Base-by-base conservation (phyloP, 2,113 vertebrate genomes). In the Smithornis capensis region DNA sequence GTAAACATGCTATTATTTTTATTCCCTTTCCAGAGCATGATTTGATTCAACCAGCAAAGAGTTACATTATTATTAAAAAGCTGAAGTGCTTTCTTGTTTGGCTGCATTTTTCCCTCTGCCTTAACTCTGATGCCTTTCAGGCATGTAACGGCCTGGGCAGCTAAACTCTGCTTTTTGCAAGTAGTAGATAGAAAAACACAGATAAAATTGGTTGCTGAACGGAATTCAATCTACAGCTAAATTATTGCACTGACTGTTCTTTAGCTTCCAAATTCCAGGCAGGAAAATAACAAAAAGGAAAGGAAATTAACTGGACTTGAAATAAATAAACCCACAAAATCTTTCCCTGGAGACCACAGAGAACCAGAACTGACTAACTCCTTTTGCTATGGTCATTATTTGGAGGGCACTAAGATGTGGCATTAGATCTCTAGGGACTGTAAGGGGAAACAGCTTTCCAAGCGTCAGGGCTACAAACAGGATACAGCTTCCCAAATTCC, bases 61-160 rank as follows among this genome's bases (percentile, higher is more conserved):
- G 95, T 97, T 97, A 97, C 91, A 31, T 23, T 65, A 64, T 53
- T 89, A 94, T 88, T 90, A 84, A 94, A 92, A 93, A 53, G 76
- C 0, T 82, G 69, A 92, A 90, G 69, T 47, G 53, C 64, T 94
- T 97, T 97, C 96, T 96, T 87, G 96, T 92, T 96, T 73, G 86
- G 92, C 95, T 94, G 83, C 96, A 96, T 97, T 97, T 95, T 97
- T 95, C 80, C 76, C n/a, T 45, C 71, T 86, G 73, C 70, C 88
- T 96, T 93, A 93, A 83, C 60, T 94, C 73, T 33, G 57, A 86
- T 94, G 92, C 92, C 93, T 97, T 94, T 96, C 80, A 94, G 96
- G 94, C 96, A 96, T 94, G 86, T 93, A 96, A 93, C 9, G 9
- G 88, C 93, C 95, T 89, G 90, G 95, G 80, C 83, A 96, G 96